These are phyloP conservation scores for Trileptium ribeirensis DNA, from an alignment of 2,888 invertebrate species.

Conservation along the genomic window DNA sequence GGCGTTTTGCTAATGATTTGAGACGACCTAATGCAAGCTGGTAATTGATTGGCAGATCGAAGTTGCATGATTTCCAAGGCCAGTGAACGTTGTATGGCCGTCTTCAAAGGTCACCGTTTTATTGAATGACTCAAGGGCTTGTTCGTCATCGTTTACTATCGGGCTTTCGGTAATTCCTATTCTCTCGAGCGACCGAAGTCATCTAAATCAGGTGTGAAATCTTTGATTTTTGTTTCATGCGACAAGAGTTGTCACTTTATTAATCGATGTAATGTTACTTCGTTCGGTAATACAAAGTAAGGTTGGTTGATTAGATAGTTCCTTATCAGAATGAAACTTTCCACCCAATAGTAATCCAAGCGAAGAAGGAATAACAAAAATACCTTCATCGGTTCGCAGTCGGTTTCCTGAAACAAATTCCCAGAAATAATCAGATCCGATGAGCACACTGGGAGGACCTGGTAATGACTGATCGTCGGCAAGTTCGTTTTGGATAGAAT, in stretches of 20 bases:
- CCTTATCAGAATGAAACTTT: not conserved
- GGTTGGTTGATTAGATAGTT: not conserved
- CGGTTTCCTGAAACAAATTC: not conserved
- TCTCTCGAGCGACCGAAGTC: slow-evolving; percentile 2
- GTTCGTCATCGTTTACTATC: not conserved
- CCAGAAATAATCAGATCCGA: slow-evolving; percentile 10
- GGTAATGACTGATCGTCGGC: not conserved
- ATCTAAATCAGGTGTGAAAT: not conserved
- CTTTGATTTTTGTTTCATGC: not conserved
- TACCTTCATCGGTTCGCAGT: not conserved
- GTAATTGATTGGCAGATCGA: slow-evolving; percentile 1
- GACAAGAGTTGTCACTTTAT: too few relatives aligned
- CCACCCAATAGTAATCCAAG: not conserved
- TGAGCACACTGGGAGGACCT: not conserved
- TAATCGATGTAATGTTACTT: too few relatives aligned
- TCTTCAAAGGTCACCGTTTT: not conserved
- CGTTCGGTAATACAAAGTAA: not conserved
- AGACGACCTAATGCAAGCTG: slow-evolving; percentile 15
- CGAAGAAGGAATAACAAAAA: not conserved
- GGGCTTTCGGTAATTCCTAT: slow-evolving; percentile 5
- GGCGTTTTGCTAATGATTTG: not conserved
- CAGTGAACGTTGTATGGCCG: slow-evolving; percentile 13
- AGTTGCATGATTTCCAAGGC: not conserved
- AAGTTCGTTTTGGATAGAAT: not conserved
- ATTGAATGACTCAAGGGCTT: not conserved